Conservation (phyloP, 2,888 invertebrate genomes). For the Cephalotes varians region DNA sequence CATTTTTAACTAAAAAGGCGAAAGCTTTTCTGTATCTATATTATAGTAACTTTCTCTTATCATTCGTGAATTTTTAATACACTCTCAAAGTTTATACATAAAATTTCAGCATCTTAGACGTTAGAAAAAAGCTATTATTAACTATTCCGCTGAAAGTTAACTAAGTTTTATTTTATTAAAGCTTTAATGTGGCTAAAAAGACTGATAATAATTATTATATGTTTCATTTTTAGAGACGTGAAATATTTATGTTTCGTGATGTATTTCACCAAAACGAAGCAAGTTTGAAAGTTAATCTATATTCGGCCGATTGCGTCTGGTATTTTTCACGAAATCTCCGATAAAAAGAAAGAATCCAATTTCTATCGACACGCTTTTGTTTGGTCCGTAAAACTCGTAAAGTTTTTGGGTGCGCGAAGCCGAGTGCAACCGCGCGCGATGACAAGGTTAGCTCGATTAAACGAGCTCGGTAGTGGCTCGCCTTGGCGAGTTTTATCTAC, state of each 20-base stretch:
- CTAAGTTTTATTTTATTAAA: slow-evolving; percentile 22
- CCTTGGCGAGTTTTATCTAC: slow-evolving; percentile 58
- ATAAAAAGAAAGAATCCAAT: slow-evolving; percentile 28
- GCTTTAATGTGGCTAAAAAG: background rate
- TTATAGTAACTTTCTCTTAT: slow-evolving; percentile 12
- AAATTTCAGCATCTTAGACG: background rate
- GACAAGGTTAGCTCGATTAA: slow-evolving; percentile 55
- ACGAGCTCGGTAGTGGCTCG: slow-evolving; percentile 31
- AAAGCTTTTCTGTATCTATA: background rate
- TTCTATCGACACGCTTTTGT: slow-evolving; percentile 43
- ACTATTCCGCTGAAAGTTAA: slow-evolving; percentile 8
- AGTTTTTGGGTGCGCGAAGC: slow-evolving; percentile 36
- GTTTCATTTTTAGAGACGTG: slow-evolving; percentile 4
- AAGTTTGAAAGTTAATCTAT: background rate
- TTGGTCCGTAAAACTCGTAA: slow-evolving; percentile 47
- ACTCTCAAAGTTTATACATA: background rate
- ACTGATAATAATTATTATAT: background rate
- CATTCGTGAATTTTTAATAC: slow-evolving; percentile 18
- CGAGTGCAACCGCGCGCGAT: slow-evolving; percentile 46
- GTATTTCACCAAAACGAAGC: background rate
- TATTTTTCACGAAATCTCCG: slow-evolving; percentile 37
- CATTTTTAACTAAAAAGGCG: background rate
- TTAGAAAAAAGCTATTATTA: background rate
- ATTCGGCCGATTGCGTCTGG: slow-evolving; percentile 12
- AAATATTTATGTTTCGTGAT: slow-evolving; percentile 11